These are phyloP conservation scores for Lasioglossum morio DNA, from an alignment of 2,888 invertebrate genomes.

Conservation along the genomic window DNA sequence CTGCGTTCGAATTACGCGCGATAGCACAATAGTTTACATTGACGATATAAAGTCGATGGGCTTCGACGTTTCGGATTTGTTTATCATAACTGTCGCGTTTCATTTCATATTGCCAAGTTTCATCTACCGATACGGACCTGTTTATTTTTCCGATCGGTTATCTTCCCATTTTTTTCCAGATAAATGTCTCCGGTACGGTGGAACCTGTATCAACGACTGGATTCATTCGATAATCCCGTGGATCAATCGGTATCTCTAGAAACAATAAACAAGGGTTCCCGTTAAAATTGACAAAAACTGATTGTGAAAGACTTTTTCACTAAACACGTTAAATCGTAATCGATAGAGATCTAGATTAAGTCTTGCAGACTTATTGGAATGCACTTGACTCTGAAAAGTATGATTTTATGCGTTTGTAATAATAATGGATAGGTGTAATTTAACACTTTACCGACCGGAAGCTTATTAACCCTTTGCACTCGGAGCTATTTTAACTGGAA, in stretches of 20 bases:
- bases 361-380: background rate
- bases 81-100: constrained; percentile 42
- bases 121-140: background rate
- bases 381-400: background rate
- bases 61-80: constrained; percentile 4
- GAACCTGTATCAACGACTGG: background rate
- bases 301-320: background rate
- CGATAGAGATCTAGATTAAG: background rate
- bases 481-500: no score
- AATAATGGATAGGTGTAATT: no score
- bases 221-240: background rate
- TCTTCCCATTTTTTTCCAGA: background rate
- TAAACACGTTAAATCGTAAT: background rate
- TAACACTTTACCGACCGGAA: no score
- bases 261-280: background rate
- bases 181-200: background rate
- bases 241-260: background rate
- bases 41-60: background rate
- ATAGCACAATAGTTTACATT: constrained; percentile 22
- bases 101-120: constrained; percentile 4
- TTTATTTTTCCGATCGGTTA: background rate
- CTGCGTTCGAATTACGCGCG: constrained; percentile 21
- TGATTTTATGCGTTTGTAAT: no score
- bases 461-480: no score
- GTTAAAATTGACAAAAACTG: no score